These are phyloP conservation scores for Tetropium fuscum DNA, from an alignment of 2,888 invertebrate species.

Conservation along the genomic window DNA sequence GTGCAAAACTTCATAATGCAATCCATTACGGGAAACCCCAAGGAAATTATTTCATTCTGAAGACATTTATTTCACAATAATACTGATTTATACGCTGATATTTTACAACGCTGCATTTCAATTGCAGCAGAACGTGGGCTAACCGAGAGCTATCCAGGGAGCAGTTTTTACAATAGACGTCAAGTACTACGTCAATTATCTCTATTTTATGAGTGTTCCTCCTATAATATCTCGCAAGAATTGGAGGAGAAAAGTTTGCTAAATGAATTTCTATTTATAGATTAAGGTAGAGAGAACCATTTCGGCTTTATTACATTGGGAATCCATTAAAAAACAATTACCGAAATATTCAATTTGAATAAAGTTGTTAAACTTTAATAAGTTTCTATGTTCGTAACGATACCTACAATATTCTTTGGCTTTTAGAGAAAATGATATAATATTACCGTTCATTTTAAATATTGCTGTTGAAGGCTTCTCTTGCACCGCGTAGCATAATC, in stretches of 20 bases:
- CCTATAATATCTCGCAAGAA: not conserved
- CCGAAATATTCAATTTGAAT: too few species aligned
- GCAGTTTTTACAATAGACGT: slow-evolving; percentile 18
- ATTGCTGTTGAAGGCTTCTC: too few species aligned
- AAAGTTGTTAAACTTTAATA: too few species aligned
- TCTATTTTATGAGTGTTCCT: slow-evolving; percentile 12
- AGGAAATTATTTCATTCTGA: slow-evolving; percentile 10
- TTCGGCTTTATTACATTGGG: too few species aligned
- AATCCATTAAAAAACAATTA: too few species aligned
- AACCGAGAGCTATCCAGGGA: slow-evolving; percentile 11
- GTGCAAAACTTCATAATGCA: not conserved
- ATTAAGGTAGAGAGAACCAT: too few species aligned
- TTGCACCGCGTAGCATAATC: slow-evolving; percentile 3
- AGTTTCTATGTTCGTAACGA: too few species aligned
- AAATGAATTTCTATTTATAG: slow-evolving; percentile 1
- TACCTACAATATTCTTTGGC: too few species aligned
- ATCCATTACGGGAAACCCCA: slow-evolving; percentile 2
- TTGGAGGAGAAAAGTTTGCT: not conserved
- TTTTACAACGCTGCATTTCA: slow-evolving; percentile 15
- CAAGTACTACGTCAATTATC: slow-evolving; percentile 20
- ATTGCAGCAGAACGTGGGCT: not conserved
- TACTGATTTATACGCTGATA: slow-evolving; percentile 19
- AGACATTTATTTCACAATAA: slow-evolving; percentile 25
- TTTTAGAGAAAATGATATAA: too few species aligned
- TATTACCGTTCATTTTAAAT: too few species aligned